Percentiles rank a stretch among this genome's conserved stretches.
Evolutionary conservation across 2,113 vertebrate genomes (phyloP).

Genomic region (Tragelaphus strepsiceros): DNA sequence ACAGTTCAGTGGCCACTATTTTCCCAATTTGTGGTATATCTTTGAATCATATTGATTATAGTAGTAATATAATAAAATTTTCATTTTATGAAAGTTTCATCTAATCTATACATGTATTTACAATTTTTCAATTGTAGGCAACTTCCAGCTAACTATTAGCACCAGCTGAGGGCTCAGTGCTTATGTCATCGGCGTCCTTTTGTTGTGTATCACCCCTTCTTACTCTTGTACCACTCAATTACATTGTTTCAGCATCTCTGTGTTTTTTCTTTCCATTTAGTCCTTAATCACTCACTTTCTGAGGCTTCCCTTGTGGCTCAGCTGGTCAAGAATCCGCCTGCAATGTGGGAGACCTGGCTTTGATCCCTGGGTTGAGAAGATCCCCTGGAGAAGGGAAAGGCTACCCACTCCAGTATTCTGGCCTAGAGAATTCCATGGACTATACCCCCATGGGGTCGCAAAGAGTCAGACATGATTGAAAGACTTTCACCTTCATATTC

Average conservation of each 20-base stretch:
- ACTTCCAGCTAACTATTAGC: background rate
- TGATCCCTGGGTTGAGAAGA: background rate
- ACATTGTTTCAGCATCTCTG: background rate
- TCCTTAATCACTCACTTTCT: background rate
- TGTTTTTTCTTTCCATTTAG: background rate
- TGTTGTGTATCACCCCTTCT: background rate
- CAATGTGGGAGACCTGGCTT: background rate
- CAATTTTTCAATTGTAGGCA: background rate
- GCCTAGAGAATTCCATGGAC: background rate
- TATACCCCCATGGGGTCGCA: background rate
- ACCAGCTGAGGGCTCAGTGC: background rate
- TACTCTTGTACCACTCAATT: background rate
- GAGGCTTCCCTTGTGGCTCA: background rate
- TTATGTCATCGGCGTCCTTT: background rate
- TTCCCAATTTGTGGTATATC: background rate
- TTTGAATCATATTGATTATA: background rate
- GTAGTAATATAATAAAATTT: background rate
- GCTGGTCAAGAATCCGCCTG: background rate
- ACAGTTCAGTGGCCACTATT: background rate
- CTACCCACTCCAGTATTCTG: background rate
- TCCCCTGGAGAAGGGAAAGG: background rate
- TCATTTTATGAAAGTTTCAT: background rate
- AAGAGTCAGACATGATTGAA: background rate
- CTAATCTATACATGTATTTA: background rate
- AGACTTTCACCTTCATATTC: background rate